Evolutionary conservation across 2,888 invertebrate species (phyloP).

Genomic region (Mycalesis mineus): DNA sequence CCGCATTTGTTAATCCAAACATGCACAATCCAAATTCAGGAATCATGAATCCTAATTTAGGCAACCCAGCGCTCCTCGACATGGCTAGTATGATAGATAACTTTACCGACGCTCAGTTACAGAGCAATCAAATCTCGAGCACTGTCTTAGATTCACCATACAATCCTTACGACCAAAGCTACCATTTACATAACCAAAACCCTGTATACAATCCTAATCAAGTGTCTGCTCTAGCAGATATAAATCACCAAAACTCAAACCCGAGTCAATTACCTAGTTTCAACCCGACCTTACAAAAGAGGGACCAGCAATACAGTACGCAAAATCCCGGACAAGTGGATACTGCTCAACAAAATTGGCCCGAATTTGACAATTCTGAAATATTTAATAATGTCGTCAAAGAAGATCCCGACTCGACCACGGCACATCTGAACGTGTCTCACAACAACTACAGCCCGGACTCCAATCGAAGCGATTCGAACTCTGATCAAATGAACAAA

Average conservation of each 20-base stretch:
- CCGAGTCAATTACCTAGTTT: constrained; percentile 69
- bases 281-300: constrained; percentile 60
- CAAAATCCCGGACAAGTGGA: constrained; percentile 42
- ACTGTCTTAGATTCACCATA: constrained; percentile 87
- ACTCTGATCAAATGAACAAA: constrained; percentile 57
- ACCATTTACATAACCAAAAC: constrained; percentile 82
- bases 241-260: constrained; percentile 60
- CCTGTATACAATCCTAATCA: constrained; percentile 78
- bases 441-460: constrained; percentile 74
- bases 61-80: constrained; percentile 80
- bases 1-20: constrained; percentile 69
- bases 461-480: constrained; percentile 72
- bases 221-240: constrained; percentile 72
- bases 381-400: constrained; percentile 78
- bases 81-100: constrained; percentile 88
- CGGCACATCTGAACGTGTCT: constrained; percentile 72
- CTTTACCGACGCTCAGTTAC: constrained; percentile 86
- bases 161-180: constrained; percentile 80
- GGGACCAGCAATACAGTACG: constrained; percentile 52
- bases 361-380: constrained; percentile 65
- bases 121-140: constrained; percentile 91
- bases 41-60: constrained; percentile 69
- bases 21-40: constrained; percentile 63
- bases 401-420: constrained; percentile 87
- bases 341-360: constrained; percentile 61